Conservation (phyloP, 2,113 vertebrate genomes). For the Lynx canadensis region DNA sequence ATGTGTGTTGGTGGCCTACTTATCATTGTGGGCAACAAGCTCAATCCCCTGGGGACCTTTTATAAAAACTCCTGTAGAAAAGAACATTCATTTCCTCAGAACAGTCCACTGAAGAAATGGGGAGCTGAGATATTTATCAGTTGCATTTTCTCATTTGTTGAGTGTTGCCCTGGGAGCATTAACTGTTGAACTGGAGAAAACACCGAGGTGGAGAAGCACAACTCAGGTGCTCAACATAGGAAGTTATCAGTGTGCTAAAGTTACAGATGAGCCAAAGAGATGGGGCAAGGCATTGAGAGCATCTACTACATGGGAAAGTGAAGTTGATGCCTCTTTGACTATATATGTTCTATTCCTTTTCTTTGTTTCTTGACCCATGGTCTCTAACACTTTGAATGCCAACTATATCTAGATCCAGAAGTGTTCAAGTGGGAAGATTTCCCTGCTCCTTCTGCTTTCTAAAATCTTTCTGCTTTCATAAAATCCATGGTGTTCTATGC, state of each 20-base stretch:
- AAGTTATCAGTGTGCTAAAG: neutral
- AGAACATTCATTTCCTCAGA: neutral
- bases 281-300: neutral
- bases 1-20: neutral
- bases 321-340: neutral
- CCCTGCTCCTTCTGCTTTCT: neutral
- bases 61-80: neutral
- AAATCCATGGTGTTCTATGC: neutral
- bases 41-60: neutral
- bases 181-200: neutral
- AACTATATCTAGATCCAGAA: neutral
- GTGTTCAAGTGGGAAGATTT: neutral
- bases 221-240: neutral
- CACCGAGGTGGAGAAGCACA: neutral
- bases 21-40: neutral
- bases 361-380: neutral
- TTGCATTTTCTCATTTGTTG: neutral
- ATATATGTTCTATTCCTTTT: neutral
- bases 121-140: neutral
- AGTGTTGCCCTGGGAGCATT: neutral
- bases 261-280: neutral
- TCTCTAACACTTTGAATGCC: neutral
- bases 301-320: neutral
- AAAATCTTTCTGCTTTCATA: neutral
- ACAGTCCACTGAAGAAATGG: neutral